A percentile compares a stretch with the other conserved stretches of the same genome.
phyloP scores from a whole-genome alignment of 2,888 invertebrate genomes.

The Agriopis aurantiaria region DNA sequence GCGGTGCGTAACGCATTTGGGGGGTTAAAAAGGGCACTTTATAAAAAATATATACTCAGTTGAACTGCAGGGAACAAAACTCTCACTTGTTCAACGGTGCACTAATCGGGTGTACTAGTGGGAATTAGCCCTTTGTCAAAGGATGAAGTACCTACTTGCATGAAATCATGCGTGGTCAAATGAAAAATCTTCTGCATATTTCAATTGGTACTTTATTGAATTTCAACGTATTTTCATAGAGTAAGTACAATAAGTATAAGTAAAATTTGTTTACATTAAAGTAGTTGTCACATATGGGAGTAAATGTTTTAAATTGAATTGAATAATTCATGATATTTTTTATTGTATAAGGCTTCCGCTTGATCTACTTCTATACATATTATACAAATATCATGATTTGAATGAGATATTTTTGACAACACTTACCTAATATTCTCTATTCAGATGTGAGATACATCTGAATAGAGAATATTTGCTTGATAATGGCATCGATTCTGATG shows the following conservation, averaged over 20 bases:
- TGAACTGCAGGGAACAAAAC: too few relatives aligned
- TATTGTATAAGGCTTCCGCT: background rate
- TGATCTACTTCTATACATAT: too few relatives aligned
- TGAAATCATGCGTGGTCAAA: background rate
- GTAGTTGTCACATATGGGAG: background rate
- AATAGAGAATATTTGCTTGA: background rate
- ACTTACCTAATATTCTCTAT: too few relatives aligned
- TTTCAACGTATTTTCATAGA: background rate
- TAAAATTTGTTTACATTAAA: constrained; percentile 6
- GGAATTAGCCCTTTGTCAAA: too few relatives aligned
- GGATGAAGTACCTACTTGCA: too few relatives aligned
- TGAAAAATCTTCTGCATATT: background rate
- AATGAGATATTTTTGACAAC: background rate
- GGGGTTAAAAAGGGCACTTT: too few relatives aligned
- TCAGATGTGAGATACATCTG: too few relatives aligned
- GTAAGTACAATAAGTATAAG: constrained; percentile 5
- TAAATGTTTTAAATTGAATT: background rate
- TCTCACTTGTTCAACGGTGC: too few relatives aligned
- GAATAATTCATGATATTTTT: background rate
- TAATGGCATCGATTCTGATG: too few relatives aligned
- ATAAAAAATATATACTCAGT: too few relatives aligned
- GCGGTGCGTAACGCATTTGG: too few relatives aligned
- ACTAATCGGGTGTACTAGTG: too few relatives aligned
- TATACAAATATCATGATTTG: background rate
- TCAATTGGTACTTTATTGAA: constrained; percentile 10